phyloP scores from a whole-genome alignment of 2,888 invertebrate genomes.

The Ceraclea dissimilis region DNA sequence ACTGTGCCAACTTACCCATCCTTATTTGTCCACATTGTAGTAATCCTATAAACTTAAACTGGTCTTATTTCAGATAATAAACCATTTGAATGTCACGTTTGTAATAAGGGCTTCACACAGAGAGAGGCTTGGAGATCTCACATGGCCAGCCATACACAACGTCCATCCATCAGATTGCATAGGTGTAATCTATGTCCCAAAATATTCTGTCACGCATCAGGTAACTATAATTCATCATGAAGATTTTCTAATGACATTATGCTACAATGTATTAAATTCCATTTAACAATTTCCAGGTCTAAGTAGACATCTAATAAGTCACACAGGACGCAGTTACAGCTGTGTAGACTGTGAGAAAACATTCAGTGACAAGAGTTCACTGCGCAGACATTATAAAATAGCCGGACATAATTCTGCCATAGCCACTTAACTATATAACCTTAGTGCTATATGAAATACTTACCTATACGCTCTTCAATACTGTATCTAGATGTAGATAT shows the following conservation, averaged over 20 bases:
- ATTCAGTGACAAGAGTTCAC: constrained; percentile 66
- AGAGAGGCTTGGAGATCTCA: constrained; percentile 60
- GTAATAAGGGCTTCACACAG: constrained; percentile 65
- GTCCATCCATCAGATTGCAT: constrained; percentile 49
- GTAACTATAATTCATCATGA: constrained; percentile 18
- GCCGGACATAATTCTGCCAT: constrained; percentile 21
- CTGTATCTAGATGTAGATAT: no score
- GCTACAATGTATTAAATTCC: no score
- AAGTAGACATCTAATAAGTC: constrained; percentile 58
- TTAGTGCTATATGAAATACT: no score
- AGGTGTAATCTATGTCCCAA: constrained; percentile 60
- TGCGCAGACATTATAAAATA: constrained; percentile 51
- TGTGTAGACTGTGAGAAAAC: constrained; percentile 58
- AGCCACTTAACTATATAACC: no score
- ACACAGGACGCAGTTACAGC: constrained; percentile 56
- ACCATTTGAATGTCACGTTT: constrained; percentile 58
- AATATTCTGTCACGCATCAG: constrained; percentile 44
- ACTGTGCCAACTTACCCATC: no score
- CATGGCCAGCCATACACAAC: constrained; percentile 48
- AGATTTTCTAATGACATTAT: no score
- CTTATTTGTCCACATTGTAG: no score
- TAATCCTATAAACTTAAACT: no score
- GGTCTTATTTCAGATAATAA: constrained; percentile 32
- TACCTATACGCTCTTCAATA: no score
- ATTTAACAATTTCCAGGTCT: constrained; percentile 55